phyloP scores from a whole-genome alignment of 2,888 invertebrate genomes.

The Liodrosophila aerea region DNA sequence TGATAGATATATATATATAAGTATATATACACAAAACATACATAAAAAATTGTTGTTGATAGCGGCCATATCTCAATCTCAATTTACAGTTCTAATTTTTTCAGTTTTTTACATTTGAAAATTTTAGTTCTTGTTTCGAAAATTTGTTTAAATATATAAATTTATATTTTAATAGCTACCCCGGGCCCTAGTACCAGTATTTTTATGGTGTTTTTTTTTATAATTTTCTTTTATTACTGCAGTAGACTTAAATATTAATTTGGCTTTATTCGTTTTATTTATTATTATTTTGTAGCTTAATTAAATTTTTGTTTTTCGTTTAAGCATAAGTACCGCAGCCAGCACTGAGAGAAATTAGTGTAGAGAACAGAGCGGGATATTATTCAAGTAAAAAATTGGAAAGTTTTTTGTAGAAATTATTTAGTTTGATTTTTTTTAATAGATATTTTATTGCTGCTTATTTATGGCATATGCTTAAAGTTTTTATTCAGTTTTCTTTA shows the following conservation, averaged over 20 bases:
- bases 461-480: constrained; percentile 30
- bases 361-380: not conserved
- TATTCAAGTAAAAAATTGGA: constrained; percentile 1
- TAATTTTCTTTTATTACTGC: constrained; percentile 30
- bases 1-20: constrained; percentile 51
- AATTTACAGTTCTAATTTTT: constrained; percentile 42
- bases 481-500: constrained; percentile 22
- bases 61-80: constrained; percentile 39
- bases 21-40: constrained; percentile 69
- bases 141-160: constrained; percentile 38
- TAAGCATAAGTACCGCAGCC: constrained; percentile 57
- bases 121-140: constrained; percentile 47
- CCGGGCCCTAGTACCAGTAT: constrained; percentile 71
- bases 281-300: constrained; percentile 19
- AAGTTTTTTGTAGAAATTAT: not conserved
- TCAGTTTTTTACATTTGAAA: constrained; percentile 49
- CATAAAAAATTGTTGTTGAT: constrained; percentile 64
- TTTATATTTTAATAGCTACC: constrained; percentile 59
- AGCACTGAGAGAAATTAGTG: constrained; percentile 40
- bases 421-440: constrained; percentile 9
- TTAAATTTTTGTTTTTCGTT: constrained; percentile 26
- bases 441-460: constrained; percentile 30
- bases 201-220: constrained; percentile 29
- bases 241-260: constrained; percentile 67
- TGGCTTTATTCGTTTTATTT: constrained; percentile 68